phyloP scores from a whole-genome alignment of 2,797 vertebrate species.

The Gymnopithys bicolor region DNA sequence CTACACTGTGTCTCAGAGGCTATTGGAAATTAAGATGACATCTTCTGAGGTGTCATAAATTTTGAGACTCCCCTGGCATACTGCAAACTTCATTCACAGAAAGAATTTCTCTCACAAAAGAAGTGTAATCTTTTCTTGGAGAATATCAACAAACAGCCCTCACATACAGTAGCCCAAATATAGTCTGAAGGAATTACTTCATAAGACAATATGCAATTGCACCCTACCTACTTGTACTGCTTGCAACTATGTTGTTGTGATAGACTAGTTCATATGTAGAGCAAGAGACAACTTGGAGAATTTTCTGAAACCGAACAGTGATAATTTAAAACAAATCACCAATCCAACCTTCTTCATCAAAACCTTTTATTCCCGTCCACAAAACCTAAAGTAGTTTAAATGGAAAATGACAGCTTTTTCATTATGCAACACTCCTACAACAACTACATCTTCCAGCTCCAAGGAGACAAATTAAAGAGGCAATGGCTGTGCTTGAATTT shows the following conservation, averaged over 20 bases:
- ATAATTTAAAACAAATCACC: not conserved
- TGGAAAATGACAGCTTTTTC: not conserved
- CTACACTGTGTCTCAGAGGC: not conserved
- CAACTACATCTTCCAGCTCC: not conserved
- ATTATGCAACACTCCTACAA: not conserved
- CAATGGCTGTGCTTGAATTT: not conserved
- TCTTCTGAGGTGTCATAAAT: not conserved
- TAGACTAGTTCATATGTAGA: not conserved
- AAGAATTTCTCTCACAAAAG: not conserved
- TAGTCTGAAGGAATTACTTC: not conserved
- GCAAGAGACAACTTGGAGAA: not conserved
- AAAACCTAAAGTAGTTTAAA: not conserved
- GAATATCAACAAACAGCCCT: not conserved
- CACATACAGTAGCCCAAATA: not conserved
- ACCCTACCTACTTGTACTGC: not conserved
- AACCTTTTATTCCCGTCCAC: not conserved
- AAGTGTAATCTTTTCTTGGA: not conserved
- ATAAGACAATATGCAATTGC: not conserved
- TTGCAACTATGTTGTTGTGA: not conserved
- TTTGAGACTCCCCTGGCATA: not conserved
- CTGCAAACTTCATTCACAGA: not conserved
- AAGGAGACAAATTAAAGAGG: constrained; percentile 22
- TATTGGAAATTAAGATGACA: not conserved
- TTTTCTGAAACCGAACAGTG: not conserved
- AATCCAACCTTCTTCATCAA: not conserved